phyloP scores from a whole-genome alignment of 2,797 vertebrate species.

The Parauchenoglanis punctatus region DNA sequence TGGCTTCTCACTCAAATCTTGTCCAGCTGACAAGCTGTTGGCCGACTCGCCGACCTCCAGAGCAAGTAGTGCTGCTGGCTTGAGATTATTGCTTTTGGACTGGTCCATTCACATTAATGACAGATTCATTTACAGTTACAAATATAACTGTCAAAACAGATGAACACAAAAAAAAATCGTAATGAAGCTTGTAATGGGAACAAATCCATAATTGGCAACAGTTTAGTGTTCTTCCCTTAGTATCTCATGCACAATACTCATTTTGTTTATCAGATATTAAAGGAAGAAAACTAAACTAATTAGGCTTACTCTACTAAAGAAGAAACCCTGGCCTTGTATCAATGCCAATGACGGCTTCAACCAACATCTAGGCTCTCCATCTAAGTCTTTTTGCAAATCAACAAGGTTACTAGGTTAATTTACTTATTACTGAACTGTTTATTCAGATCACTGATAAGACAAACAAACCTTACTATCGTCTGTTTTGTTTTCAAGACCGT shows the following conservation, averaged over 20 bases:
- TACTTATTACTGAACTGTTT: conserved; percentile 53
- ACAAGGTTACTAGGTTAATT: conserved; percentile 15
- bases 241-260: background rate
- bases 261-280: background rate
- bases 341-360: background rate
- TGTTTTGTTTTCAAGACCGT: background rate
- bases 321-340: background rate
- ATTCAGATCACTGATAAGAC: conserved; percentile 62
- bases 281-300: no score
- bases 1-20: background rate
- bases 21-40: background rate
- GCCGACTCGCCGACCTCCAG: background rate
- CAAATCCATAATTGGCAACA: background rate
- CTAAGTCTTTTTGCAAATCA: conserved; percentile 11
- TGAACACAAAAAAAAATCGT: background rate
- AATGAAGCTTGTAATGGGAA: background rate
- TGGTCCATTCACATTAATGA: background rate
- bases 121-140: background rate
- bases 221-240: background rate
- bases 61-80: background rate
- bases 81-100: background rate
- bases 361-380: conserved; percentile 5
- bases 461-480: background rate
- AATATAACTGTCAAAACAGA: background rate
- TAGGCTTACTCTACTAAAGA: background rate